A percentile compares a stretch with the other conserved stretches of the same genome.
These are phyloP conservation scores for Parazoanthus darwini DNA, from an alignment of 92 coral and sea anemone species.

Conservation along the genomic window DNA sequence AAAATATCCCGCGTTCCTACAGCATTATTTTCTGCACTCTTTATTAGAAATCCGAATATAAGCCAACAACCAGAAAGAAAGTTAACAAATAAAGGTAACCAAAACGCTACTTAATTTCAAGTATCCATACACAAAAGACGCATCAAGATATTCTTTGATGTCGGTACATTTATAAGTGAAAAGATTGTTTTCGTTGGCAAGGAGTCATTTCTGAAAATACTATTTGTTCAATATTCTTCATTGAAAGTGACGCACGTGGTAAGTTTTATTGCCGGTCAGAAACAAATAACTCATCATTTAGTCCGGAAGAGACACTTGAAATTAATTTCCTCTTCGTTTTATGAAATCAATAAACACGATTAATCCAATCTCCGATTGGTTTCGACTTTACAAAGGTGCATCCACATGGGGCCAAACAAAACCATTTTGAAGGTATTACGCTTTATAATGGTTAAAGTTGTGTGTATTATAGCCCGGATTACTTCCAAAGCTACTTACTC, in stretches of 20 bases:
- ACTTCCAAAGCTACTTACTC: neutral
- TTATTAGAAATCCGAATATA: neutral
- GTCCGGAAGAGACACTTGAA: constrained; percentile 38
- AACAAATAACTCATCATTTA: constrained; percentile 20
- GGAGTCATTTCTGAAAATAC: neutral
- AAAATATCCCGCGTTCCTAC: neutral
- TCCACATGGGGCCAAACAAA: constrained; percentile 6
- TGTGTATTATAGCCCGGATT: neutral
- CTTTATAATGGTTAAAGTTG: constrained; percentile 11
- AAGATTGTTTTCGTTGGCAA: constrained; percentile 12
- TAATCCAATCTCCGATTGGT: constrained; percentile 4
- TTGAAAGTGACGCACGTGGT: neutral
- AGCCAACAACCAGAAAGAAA: neutral
- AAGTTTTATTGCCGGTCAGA: neutral
- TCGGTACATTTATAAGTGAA: neutral
- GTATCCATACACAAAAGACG: neutral
- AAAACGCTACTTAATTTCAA: neutral
- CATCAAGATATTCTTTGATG: neutral
- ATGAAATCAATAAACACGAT: constrained; percentile 24
- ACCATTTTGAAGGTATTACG: constrained; percentile 7
- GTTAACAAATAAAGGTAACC: neutral
- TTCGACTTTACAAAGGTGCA: neutral
- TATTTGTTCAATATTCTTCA: constrained; percentile 7
- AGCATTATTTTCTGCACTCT: neutral
- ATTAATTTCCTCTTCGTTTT: constrained; percentile 37